Base-by-base conservation (phyloP, 53 echinoderm and acorn worm genomes). In the Astropecten irregularis region DNA sequence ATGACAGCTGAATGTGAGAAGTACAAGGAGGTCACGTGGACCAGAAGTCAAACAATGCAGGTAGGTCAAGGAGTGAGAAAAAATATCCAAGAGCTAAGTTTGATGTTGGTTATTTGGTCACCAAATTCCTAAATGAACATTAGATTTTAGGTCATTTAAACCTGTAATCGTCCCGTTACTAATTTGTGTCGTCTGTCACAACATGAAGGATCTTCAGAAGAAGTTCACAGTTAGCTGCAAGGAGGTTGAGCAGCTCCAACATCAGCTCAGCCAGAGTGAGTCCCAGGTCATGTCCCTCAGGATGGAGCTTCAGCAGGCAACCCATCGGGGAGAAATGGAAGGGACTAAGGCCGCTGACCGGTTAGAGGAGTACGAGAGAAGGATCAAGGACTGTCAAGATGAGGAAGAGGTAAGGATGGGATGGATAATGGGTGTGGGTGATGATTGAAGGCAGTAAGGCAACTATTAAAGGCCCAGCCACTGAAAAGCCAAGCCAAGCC, bases 141-240 rank as follows among this genome's bases (percentile, higher is more conserved):
- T n/a, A n/a, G n/a, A n/a, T n/a, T n/a, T n/a, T n/a, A n/a, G n/a
- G n/a, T n/a, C n/a, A n/a, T n/a, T n/a, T n/a, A n/a, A n/a, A n/a
- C n/a, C n/a, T n/a, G n/a, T n/a, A n/a, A n/a, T n/a, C n/a, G n/a
- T n/a, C n/a, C n/a, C n/a, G n/a, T n/a, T n/a, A n/a, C n/a, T n/a
- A n/a, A n/a, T n/a, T n/a, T n/a, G n/a, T n/a, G n/a, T n/a, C n/a
- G n/a, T n/a, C n/a, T n/a, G n/a, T n/a, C n/a, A n/a, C n/a, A n/a
- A n/a, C n/a, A n/a, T n/a, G n/a, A n/a, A 99, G 99, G 94, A 99
- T 42, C 84, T 99, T 20, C 99, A 99, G 60, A 86, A 66, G 62
- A 94, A 94, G 66, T 81, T 92, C 10, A 39, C 77, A 5, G 39
- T 9, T 7, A 58, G 86, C 9, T 85, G 58, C 46, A 88, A 90